Evolutionary conservation across 1,140 invertebrate genomes (phyloP).

Genomic region (Aphidius ervi): DNA sequence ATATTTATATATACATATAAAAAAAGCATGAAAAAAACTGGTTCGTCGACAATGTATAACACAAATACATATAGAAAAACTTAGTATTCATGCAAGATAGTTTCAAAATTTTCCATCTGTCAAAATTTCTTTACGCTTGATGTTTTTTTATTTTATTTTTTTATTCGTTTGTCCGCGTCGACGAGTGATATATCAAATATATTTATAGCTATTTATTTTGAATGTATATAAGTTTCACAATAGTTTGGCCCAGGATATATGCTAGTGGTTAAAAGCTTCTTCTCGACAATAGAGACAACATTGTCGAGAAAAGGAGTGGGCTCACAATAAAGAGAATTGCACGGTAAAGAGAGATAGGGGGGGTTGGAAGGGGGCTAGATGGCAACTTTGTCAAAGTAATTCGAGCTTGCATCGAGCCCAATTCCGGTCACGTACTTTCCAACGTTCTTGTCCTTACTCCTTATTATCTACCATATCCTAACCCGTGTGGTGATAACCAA

Average conservation of each 20-base stretch:
- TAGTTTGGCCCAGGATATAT: too few relatives aligned
- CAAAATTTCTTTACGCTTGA: background rate
- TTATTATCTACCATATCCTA: conserved; percentile 48
- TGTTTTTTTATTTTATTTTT: too few relatives aligned
- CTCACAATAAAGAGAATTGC: background rate
- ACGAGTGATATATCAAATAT: too few relatives aligned
- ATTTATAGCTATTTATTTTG: too few relatives aligned
- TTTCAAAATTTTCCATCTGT: conserved; percentile 26
- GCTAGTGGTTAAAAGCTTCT: too few relatives aligned
- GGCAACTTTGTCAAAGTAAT: conserved; percentile 45
- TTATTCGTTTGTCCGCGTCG: too few relatives aligned
- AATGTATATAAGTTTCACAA: too few relatives aligned
- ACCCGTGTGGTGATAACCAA: conserved; percentile 23
- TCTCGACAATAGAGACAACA: too few relatives aligned
- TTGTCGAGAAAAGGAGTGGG: background rate
- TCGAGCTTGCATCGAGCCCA: conserved; percentile 33
- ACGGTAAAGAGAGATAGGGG: conserved; percentile 3
- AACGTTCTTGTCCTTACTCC: conserved; percentile 45
- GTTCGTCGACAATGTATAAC: too few relatives aligned
- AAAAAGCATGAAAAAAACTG: too few relatives aligned
- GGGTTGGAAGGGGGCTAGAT: background rate
- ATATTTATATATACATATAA: too few relatives aligned
- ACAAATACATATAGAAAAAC: background rate
- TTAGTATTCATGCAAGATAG: conserved; percentile 33
- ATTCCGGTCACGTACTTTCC: conserved; percentile 46